Evolutionary conservation across 2,797 vertebrate genomes (phyloP), one percentile per base, ranked within the genome.

Genomic region (Sparus aurata): DNA sequence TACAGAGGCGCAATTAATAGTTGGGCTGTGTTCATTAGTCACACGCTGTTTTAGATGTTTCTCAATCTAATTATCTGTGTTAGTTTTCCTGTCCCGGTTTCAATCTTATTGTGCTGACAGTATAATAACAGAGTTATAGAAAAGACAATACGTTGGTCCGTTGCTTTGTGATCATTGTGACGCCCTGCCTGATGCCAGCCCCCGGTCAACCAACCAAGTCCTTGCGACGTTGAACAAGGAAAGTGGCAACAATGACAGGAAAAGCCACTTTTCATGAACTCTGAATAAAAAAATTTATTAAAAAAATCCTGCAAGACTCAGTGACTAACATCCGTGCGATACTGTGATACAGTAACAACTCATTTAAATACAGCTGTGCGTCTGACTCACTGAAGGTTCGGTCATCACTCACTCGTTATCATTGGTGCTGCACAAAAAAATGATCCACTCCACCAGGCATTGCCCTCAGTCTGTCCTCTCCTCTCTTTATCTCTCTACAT

Each of bases 111-210:
- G n/a, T 11, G 45, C 38, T 55, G 46, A 80, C 27, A 50, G 50
- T 62, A 63, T 60, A 61, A 41, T 55, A 17, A 67, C 5, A 52
- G 13, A 13, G 25, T 30, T 57, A 15, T 23, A 4, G 12, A 22
- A 43, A n/a, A 77, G 43, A 66, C 67, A 69, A 80, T 43, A 30
- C 25, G 47, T 47, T 25, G 16, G 38, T 68, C 46, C 41, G 38
- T 73, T 12, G 53, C 73, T 57, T 47, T 66, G 27, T 22, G 27
- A 69, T 73, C 54, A 38, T 62, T 68, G 60, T 64, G 57, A 50
- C 18, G 20, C 16, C 23, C n/a, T 20, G 41, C 53, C 50, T 43
- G 20, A 18, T 55, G 60, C 57, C 54, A 45, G 15, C 53, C 46
- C 16, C 41, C 47, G 55, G 52, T 76, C 22, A 43, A 34, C 34